Percentiles rank a stretch among this genome's conserved stretches.
Evolutionary conservation across 2,888 invertebrate genomes (phyloP).

Genomic region (Nebria salina): DNA sequence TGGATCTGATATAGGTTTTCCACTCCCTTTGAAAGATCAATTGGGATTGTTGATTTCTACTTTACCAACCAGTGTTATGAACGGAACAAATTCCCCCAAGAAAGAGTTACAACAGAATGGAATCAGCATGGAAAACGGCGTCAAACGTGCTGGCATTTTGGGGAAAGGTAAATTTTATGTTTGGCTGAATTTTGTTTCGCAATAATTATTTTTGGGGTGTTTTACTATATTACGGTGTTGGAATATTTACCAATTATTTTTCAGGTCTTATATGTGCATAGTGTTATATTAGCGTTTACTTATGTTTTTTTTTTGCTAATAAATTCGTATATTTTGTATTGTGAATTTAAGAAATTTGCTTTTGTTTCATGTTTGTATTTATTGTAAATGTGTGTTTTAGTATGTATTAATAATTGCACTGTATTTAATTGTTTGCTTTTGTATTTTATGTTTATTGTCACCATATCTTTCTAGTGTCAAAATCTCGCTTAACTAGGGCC

Average conservation of each 20-base stretch:
- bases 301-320: background rate
- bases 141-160: slow-evolving; percentile 57
- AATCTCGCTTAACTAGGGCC: slow-evolving; percentile 49
- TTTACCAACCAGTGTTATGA: slow-evolving; percentile 55
- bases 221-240: background rate
- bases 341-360: slow-evolving; percentile 18
- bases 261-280: background rate
- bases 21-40: slow-evolving; percentile 53
- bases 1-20: slow-evolving; percentile 37
- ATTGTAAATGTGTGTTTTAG: background rate
- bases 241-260: background rate
- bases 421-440: background rate
- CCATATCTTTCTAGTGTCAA: slow-evolving; percentile 48
- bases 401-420: background rate
- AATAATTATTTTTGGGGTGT: background rate
- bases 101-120: slow-evolving; percentile 49
- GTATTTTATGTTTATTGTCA: slow-evolving; percentile 35
- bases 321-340: background rate
- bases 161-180: slow-evolving; percentile 59
- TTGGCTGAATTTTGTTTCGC: background rate
- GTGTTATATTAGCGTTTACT: background rate
- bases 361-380: slow-evolving; percentile 10
- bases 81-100: slow-evolving; percentile 48
- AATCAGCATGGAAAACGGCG: slow-evolving; percentile 53
- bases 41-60: slow-evolving; percentile 59